phyloP scores from a whole-genome alignment of 2,797 vertebrate genomes.

The Fistularia tabacaria region DNA sequence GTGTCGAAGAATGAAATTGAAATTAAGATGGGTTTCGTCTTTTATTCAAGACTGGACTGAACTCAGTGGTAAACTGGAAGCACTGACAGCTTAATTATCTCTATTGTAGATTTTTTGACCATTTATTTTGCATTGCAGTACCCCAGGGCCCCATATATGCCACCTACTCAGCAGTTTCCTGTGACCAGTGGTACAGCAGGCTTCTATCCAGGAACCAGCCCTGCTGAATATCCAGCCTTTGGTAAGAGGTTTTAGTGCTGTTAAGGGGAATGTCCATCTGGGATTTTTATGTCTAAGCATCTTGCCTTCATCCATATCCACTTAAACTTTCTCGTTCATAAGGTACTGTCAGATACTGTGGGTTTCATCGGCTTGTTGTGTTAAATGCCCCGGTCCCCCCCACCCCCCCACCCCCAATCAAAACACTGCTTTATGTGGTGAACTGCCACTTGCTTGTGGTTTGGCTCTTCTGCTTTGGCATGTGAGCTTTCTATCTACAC shows the following conservation, averaged over 20 bases:
- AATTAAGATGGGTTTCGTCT: too few species aligned
- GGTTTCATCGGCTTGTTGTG: slow-evolving; percentile 14
- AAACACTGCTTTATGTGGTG: slow-evolving; percentile 39
- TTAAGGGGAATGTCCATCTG: background rate
- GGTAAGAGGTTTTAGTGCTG: slow-evolving; percentile 72
- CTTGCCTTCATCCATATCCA: background rate
- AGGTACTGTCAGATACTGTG: slow-evolving; percentile 1
- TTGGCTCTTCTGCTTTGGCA: slow-evolving; percentile 58
- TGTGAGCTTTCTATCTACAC: slow-evolving; percentile 65
- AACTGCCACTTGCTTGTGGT: slow-evolving; percentile 56
- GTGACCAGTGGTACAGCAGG: slow-evolving; percentile 85
- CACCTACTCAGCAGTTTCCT: slow-evolving; percentile 89
- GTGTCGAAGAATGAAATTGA: too few species aligned
- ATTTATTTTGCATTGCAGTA: slow-evolving; percentile 58
- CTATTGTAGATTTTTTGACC: slow-evolving; percentile 7
- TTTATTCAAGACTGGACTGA: too few species aligned
- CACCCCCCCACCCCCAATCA: too few species aligned
- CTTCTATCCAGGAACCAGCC: slow-evolving; percentile 89
- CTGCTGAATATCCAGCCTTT: slow-evolving; percentile 87
- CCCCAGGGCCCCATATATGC: slow-evolving; percentile 82
- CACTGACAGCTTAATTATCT: slow-evolving; percentile 1
- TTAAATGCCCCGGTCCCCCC: slow-evolving; percentile 20
- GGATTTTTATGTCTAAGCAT: background rate
- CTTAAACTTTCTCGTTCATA: slow-evolving; percentile 2
- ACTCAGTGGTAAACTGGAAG: too few species aligned